phyloP scores from a whole-genome alignment of 2,888 invertebrate species.

The Bellardia bayeri region DNA sequence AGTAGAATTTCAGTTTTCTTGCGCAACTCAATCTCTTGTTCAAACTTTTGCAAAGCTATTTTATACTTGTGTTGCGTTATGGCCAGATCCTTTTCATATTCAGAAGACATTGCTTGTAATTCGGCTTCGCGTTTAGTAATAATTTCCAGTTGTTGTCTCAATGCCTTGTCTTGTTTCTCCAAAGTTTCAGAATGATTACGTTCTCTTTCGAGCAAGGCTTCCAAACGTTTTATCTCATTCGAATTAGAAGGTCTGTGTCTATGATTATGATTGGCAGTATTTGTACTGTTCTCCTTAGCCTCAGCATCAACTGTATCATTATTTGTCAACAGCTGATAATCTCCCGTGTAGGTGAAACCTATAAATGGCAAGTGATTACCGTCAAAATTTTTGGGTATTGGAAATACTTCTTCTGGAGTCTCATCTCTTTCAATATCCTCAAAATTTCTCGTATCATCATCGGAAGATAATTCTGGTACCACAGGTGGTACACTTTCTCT shows the following conservation, averaged over 20 bases:
- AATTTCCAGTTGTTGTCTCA: constrained; percentile 91
- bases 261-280: constrained; percentile 81
- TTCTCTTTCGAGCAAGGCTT: constrained; percentile 91
- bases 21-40: constrained; percentile 92
- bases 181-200: constrained; percentile 89
- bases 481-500: constrained; percentile 98
- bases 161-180: constrained; percentile 90
- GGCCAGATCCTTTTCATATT: constrained; percentile 94
- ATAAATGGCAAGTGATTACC: constrained; percentile 99
- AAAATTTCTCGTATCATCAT: constrained; percentile 99
- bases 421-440: constrained; percentile 98
- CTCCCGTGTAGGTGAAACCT: constrained; percentile 98
- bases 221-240: constrained; percentile 89
- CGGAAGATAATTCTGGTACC: constrained; percentile 96
- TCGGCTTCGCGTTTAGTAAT: constrained; percentile 91
- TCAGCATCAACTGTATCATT: constrained; percentile 88
- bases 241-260: constrained; percentile 85
- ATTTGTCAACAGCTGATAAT: constrained; percentile 90
- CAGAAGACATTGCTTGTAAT: constrained; percentile 91
- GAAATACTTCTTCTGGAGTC: constrained; percentile 96
- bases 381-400: constrained; percentile 98
- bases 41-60: constrained; percentile 94
- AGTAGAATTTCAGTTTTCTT: constrained; percentile 92
- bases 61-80: constrained; percentile 94
- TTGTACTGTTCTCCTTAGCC: constrained; percentile 84